Evolutionary conservation across 2,888 invertebrate genomes (phyloP), one percentile per base, ranked within the genome.

Genomic region (Aricia artaxerxes): DNA sequence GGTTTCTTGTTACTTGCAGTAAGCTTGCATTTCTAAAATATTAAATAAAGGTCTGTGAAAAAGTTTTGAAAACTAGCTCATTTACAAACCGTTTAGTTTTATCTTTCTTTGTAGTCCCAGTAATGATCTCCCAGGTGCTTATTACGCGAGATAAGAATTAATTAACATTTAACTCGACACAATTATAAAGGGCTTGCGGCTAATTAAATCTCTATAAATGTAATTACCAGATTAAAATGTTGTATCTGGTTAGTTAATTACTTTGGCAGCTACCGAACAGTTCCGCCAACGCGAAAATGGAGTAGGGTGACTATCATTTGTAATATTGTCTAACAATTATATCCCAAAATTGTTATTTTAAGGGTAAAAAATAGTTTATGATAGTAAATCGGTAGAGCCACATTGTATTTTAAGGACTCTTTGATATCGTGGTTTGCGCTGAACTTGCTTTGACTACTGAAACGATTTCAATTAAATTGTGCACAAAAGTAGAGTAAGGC

Each of bases 161-260:
- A 11, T 35, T 69, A 69, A 69, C 57, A 57, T 57, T 69, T 35
- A 69, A 69, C 35, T 69, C 69, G 35, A 38, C 69, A 69, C 35
- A 69, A 69, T 69, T 38, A 69, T 35, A 69, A 69, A 69, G 69
- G 69, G 69, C 69, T 69, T 69, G 69, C 69, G 69, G 35, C 35
- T 69, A 69, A 69, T 69, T 69, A 69, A 69, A 69, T 38, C 35
- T 69, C 69, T 69, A 69, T 69, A 38, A 69, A 69, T 69, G 69
- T 38, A 69, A 69, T 69, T 69, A 69, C 13, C 16, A 11, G 69
- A 38, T 69, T 38, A 13, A 38, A 35, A 69, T 69, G 69, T 69
- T 69, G 69, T 69, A 38, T 69, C 13, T 69, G 69, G 13, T 69
- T 69, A 69, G 35, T 69, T 35, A 69, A 35, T 35, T 69, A 69